Base-by-base conservation (phyloP, 1,140 invertebrate species). In the Tribolium castaneum region DNA sequence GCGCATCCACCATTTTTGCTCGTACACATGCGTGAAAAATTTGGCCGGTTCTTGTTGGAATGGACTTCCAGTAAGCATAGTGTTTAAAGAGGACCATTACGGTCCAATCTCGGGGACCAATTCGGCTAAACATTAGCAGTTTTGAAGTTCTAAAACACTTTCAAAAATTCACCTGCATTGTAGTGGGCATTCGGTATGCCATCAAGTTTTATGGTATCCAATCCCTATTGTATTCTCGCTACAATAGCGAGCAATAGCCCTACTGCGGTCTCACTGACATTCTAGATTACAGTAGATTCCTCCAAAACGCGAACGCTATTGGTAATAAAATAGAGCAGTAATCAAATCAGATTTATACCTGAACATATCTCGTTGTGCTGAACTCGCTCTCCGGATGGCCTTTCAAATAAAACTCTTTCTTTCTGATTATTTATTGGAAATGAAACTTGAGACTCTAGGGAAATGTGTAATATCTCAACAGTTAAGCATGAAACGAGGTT, bases 131-230 rank as follows among this genome's bases (percentile, higher is more conserved):
- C 62, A 77, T 77, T 77, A 77, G 62, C 75, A 77, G 66, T 77
- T 70, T 70, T 70, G 59, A 30, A 77, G 59, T 77, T 77, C 62
- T 54, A 71, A 71, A 71, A 71, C 75, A 77, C 62, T 77, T 71
- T 71, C 35, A 78, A 78, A 78, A 78, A 78, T 78, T 74, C 71
- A 78, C 77, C 77, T 78, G 77, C 52, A 78, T 49, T 50, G 71
- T 59, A 50, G 66, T 52, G 56, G 75, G 45, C 75, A 73, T 78
- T 78, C 71, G 77, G 52, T 49, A 73, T 78, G 70, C 54, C 70
- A 78, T 78, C 77, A 74, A 78, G 70, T 78, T 78, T 78, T 78
- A 78, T 78, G 77, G 77, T 78, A 73, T 45, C 70, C 77, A 78
- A 74, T 78, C 77, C 77, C 77, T 66, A 70, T 74, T 78, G 70